phyloP scores from a whole-genome alignment of 2,797 vertebrate species.

The Anas bernieri region DNA sequence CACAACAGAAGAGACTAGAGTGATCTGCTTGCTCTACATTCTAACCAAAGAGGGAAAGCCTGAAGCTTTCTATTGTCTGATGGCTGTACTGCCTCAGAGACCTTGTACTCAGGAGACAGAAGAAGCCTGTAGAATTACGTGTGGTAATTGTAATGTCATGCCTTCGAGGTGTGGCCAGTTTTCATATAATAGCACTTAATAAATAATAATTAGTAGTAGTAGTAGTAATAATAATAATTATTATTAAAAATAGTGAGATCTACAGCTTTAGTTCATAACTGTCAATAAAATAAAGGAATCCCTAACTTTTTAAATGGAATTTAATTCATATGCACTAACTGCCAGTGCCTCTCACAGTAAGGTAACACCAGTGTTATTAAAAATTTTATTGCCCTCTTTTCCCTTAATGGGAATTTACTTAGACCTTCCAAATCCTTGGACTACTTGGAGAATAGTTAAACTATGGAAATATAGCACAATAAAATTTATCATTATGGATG shows the following conservation, averaged over 20 bases:
- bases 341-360: not conserved
- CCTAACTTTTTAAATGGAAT: not conserved
- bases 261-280: not conserved
- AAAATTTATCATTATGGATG: not conserved
- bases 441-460: slow-evolving; percentile 9
- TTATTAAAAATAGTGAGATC: not conserved
- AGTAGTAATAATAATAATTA: not conserved
- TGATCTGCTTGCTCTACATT: not conserved
- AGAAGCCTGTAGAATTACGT: not conserved
- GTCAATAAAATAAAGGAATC: not conserved
- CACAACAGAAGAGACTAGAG: not conserved
- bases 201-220: not conserved
- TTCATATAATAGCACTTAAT: not conserved
- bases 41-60: not conserved
- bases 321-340: not conserved
- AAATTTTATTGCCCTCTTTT: not conserved
- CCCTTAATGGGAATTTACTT: not conserved
- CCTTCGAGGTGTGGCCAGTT: not conserved
- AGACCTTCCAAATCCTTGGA: not conserved
- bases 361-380: not conserved
- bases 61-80: not conserved
- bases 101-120: not conserved
- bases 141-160: not conserved
- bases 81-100: not conserved
- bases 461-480: not conserved